Evolutionary conservation across 1,140 invertebrate species (phyloP).

Genomic region (Drosophila nasuta): DNA sequence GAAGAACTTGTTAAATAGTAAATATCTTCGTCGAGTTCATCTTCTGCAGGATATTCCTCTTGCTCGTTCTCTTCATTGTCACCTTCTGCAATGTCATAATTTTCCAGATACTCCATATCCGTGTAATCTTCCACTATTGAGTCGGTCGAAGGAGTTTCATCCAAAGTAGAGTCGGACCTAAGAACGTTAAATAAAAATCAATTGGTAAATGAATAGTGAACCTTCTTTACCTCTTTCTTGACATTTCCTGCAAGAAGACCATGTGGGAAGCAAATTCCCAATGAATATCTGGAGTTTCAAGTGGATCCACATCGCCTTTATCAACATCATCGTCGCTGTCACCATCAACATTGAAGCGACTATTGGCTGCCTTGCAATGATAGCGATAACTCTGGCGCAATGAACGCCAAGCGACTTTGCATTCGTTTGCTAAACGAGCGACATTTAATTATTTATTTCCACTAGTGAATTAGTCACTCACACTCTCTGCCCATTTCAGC

Average conservation of each 20-base stretch:
- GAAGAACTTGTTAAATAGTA: neutral
- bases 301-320: slow-evolving; percentile 31
- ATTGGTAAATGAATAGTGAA: neutral
- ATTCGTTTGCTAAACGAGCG: slow-evolving; percentile 24
- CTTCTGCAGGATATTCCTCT: neutral
- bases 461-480: slow-evolving; percentile 6
- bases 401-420: slow-evolving; percentile 41
- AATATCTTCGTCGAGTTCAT: neutral
- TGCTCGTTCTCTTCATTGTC: neutral
- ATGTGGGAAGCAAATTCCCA: slow-evolving; percentile 45
- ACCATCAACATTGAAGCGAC: neutral
- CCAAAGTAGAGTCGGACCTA: neutral
- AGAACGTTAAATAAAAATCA: neutral
- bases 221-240: slow-evolving; percentile 7
- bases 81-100: slow-evolving; percentile 7
- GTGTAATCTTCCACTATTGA: slow-evolving; percentile 16
- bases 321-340: neutral
- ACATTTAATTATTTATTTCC: neutral
- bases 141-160: neutral
- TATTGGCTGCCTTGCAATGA: slow-evolving; percentile 31
- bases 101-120: slow-evolving; percentile 35
- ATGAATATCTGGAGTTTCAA: slow-evolving; percentile 35
- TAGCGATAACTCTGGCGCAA: slow-evolving; percentile 43
- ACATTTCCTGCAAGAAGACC: slow-evolving; percentile 29
- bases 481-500: slow-evolving; percentile 28